These are phyloP conservation scores for Sarcophaga subvicina DNA, from an alignment of 2,888 invertebrate species.

Conservation along the genomic window DNA sequence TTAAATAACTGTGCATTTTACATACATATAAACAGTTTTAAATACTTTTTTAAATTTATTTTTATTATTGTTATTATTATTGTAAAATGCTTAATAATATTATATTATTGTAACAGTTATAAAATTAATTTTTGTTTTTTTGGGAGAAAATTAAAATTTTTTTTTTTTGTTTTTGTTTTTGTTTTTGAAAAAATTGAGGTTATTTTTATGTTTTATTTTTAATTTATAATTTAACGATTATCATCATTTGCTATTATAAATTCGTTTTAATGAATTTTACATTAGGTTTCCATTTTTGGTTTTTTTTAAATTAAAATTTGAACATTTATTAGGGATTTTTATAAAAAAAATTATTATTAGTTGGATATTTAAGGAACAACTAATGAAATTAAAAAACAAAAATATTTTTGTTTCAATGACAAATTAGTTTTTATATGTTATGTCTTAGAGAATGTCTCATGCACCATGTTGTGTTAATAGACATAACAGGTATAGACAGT, in stretches of 20 bases:
- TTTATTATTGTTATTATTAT: conserved; percentile 1
- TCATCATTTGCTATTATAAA: conserved; percentile 69
- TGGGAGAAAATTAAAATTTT: conserved; percentile 37
- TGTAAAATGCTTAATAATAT: not conserved
- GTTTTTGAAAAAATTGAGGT: conserved; percentile 46
- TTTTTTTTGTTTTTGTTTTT: conserved; percentile 54
- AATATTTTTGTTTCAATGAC: too few species aligned
- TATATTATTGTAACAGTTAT: conserved; percentile 39
- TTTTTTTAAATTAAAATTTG: conserved; percentile 41
- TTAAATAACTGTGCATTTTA: conserved; percentile 59
- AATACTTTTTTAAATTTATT: conserved; percentile 16
- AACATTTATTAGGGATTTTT: conserved; percentile 43
- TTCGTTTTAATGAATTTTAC: conserved; percentile 62
- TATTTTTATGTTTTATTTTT: conserved; percentile 6
- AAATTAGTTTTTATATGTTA: too few species aligned
- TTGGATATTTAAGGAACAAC: not conserved
- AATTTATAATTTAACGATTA: conserved; percentile 45
- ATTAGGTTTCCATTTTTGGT: conserved; percentile 23
- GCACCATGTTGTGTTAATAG: too few species aligned
- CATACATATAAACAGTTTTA: conserved; percentile 61
- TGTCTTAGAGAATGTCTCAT: too few species aligned
- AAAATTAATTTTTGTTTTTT: conserved; percentile 9
- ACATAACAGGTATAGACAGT: too few species aligned
- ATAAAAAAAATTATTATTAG: not conserved
- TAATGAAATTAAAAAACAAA: too few species aligned